These are phyloP conservation scores for Henricia sp. DNA, from an alignment of 53 echinoderm and acorn worm species.

Conservation along the genomic window DNA sequence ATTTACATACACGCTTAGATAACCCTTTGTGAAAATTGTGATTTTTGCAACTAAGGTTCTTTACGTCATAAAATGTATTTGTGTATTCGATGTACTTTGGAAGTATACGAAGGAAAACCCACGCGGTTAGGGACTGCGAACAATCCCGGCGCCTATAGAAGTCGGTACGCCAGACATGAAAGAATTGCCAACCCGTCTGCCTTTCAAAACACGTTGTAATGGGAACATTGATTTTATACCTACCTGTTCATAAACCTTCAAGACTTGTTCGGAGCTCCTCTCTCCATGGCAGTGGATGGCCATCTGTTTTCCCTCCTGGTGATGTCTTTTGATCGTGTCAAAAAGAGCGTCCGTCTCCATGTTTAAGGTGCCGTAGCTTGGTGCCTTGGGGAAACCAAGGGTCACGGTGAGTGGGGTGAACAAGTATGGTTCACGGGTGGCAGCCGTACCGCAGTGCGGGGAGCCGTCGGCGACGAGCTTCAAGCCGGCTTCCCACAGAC, in stretches of 20 bases:
- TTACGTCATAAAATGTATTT: too few relatives aligned
- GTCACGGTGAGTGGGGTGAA: slow-evolving; percentile 65
- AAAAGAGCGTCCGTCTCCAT: slow-evolving; percentile 47
- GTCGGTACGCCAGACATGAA: too few relatives aligned
- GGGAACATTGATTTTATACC: too few relatives aligned
- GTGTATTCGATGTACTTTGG: too few relatives aligned
- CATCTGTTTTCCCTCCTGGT: slow-evolving; percentile 54
- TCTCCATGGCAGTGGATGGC: slow-evolving; percentile 76
- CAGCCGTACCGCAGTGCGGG: slow-evolving; percentile 64
- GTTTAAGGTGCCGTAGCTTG: slow-evolving; percentile 63
- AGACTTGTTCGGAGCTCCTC: slow-evolving; percentile 62
- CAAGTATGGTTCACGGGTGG: slow-evolving; percentile 52
- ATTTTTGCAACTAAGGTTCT: too few relatives aligned
- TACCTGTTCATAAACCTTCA: slow-evolving; percentile 71
- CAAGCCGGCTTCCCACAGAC: slow-evolving; percentile 51
- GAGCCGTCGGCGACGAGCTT: slow-evolving; percentile 58
- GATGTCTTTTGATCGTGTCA: slow-evolving; percentile 57
- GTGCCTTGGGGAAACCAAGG: slow-evolving; percentile 72
- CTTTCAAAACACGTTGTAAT: too few relatives aligned
- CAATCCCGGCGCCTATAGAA: too few relatives aligned
- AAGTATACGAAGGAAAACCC: too few relatives aligned
- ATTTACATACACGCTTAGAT: too few relatives aligned
- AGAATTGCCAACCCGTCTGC: too few relatives aligned
- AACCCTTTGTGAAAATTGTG: too few relatives aligned
- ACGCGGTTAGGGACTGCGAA: too few relatives aligned